phyloP scores from a whole-genome alignment of 2,797 vertebrate species.

The Oophaga sylvatica region DNA sequence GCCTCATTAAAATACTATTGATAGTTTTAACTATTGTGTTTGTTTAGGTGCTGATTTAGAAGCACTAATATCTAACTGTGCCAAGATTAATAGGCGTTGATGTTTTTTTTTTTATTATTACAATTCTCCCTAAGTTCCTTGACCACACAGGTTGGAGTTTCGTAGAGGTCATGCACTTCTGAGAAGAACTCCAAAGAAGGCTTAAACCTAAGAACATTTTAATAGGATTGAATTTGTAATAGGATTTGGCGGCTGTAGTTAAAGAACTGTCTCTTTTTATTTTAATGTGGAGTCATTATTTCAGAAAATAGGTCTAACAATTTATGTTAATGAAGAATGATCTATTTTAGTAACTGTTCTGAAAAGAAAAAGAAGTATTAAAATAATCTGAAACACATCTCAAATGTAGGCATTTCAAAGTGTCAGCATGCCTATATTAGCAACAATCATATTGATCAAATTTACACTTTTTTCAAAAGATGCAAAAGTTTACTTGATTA shows the following conservation, averaged over 20 bases:
- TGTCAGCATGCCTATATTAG: background rate
- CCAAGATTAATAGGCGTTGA: constrained; percentile 81
- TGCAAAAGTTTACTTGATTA: background rate
- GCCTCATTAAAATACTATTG: constrained; percentile 88
- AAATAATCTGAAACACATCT: constrained; percentile 11
- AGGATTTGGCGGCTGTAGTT: constrained; percentile 81
- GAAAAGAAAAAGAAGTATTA: constrained; percentile 40
- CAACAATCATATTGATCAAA: background rate
- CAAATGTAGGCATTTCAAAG: background rate
- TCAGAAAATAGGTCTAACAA: constrained; percentile 59
- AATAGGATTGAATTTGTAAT: constrained; percentile 87
- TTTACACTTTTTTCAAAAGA: background rate
- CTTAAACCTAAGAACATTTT: constrained; percentile 85
- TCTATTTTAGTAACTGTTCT: constrained; percentile 44
- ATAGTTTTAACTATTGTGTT: constrained; percentile 85
- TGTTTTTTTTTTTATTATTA: constrained; percentile 83
- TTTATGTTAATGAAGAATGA: constrained; percentile 59
- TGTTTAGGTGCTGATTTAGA: constrained; percentile 86
- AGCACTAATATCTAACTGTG: constrained; percentile 84
- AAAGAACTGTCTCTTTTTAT: constrained; percentile 71
- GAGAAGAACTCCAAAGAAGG: constrained; percentile 83
- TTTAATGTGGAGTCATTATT: constrained; percentile 58
- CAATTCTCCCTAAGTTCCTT: constrained; percentile 81
- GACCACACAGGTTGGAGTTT: constrained; percentile 84
- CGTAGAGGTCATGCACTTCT: constrained; percentile 77